Base-by-base conservation (phyloP, 1,140 invertebrate genomes). In the Drosophila kohkoa region DNA sequence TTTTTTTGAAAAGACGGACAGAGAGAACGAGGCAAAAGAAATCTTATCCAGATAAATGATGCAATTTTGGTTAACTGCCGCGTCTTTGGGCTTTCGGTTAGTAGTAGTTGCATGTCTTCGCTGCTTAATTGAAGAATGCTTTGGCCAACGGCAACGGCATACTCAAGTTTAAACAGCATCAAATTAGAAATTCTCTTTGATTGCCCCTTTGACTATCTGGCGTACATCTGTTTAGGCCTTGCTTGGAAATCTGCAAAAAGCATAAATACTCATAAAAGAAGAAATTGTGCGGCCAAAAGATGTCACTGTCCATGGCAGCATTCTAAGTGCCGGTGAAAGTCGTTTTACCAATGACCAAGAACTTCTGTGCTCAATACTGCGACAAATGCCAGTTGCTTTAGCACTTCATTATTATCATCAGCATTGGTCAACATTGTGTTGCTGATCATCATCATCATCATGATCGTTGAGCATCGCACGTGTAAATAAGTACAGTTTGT, bases 251-350 rank as follows among this genome's bases (percentile, higher is more conserved):
- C 73, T 71, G 60, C 62, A 58, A 79, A 74, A 82, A 43, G 49
- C 71, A 74, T 74, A 62, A 68, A 69, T 63, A 57, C 51, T 48
- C 58, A 75, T 75, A 70, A 88, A 82, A 86, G 63, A 82, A 86
- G 63, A 69, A 75, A 79, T 76, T 73, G 79, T 77, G 74, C 74
- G 78, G 63, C 59, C 52, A 71, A 87, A 90, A 90, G 65, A 88
- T 82, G 79, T 82, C 75, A 87, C 30, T 70, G 66, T 64, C 46
- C 20, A 25, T 4, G 20, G 20, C 49, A 59, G 54, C 77, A 79
- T 87, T 91, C 77, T 89, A 70, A 83, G 76, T 77, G 16, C 65
- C 65, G 86, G 90, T 87, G 90, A 91, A 91, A 91, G 90, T 90
- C 71, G 90, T 91, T 89, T 83, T 91, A 71, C 85, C 89, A 79